phyloP scores from a whole-genome alignment of 2,888 invertebrate species.

The Crocallis elinguaria region DNA sequence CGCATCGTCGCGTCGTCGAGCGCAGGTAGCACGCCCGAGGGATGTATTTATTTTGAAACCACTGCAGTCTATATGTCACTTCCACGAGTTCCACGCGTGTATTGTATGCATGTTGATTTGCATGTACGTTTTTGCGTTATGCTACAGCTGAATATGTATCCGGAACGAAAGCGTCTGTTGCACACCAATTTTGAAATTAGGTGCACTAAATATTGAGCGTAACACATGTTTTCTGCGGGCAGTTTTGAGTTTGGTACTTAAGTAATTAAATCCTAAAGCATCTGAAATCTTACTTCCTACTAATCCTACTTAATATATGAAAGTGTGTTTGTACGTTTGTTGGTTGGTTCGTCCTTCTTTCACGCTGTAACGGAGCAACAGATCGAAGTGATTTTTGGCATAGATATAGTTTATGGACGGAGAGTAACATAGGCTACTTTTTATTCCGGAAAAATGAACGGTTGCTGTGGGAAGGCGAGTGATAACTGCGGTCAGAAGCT shows the following conservation, averaged over 20 bases:
- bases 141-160: slow-evolving; percentile 6
- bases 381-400: too few species aligned
- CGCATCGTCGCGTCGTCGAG: slow-evolving; percentile 39
- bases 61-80: slow-evolving; percentile 49
- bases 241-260: background rate
- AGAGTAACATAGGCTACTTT: too few species aligned
- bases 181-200: background rate
- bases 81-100: slow-evolving; percentile 21
- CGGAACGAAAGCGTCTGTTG: slow-evolving; percentile 12
- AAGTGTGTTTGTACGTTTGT: too few species aligned
- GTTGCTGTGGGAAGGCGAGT: too few species aligned
- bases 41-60: slow-evolving; percentile 65
- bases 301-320: too few species aligned
- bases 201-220: background rate
- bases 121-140: slow-evolving; percentile 18
- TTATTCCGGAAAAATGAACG: too few species aligned
- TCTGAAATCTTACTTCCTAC: too few species aligned
- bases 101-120: slow-evolving; percentile 24
- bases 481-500: too few species aligned
- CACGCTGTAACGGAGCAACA: too few species aligned
- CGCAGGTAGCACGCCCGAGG: slow-evolving; percentile 53
- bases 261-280: too few species aligned
- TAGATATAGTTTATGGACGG: too few species aligned
- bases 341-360: too few species aligned
- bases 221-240: background rate